Evolutionary conservation across 2,797 vertebrate species (phyloP), one percentile per base, ranked within the genome.

Genomic region (Tenualosa ilisha): DNA sequence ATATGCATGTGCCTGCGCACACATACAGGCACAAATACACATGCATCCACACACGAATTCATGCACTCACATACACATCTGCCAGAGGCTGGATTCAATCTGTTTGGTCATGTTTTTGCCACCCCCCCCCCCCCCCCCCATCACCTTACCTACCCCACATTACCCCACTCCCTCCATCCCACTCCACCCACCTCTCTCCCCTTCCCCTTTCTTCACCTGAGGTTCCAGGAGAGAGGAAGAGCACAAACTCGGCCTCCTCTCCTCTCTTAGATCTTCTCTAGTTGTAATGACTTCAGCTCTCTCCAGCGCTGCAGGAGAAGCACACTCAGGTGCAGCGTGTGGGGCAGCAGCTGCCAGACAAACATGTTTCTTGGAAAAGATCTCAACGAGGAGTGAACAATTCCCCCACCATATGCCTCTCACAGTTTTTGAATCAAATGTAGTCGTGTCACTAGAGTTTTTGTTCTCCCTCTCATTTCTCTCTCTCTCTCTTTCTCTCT

Each of bases 61-160:
- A 49, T 43, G 12, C 40, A 61, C 82, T 63, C 85, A 86, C 75
- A 54, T 68, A 84, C 72, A 84, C 79, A 89, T 61, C 51, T 40
- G 20, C 17, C 40, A 79, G 65, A 72, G 26, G 65, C 31, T 72
- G 65, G 65, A 12, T 72, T 37, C 31, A 72, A 31, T 37, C 65
- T 72, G 65, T 72, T 72, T 72, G 65, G 65, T 72, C 65, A 72
- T 68, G 63, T 68, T 26, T 72, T 72, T 72, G 17, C 3, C 13
- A 11, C 3, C 65, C 3, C 65, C 46, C 46, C 6, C 68, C 68
- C 68, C 1, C 54, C 54, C 51, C 8, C 3, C 9, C 1, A 50
- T 49, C 46, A 49, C 46, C 46, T 49, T 8, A 49, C 46, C 46
- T 31, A 31, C 50, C 12, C 50, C n/a, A n/a, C n/a, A n/a, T n/a